Base-by-base conservation (phyloP, 2,797 vertebrate genomes). In the Pterois miles region DNA sequence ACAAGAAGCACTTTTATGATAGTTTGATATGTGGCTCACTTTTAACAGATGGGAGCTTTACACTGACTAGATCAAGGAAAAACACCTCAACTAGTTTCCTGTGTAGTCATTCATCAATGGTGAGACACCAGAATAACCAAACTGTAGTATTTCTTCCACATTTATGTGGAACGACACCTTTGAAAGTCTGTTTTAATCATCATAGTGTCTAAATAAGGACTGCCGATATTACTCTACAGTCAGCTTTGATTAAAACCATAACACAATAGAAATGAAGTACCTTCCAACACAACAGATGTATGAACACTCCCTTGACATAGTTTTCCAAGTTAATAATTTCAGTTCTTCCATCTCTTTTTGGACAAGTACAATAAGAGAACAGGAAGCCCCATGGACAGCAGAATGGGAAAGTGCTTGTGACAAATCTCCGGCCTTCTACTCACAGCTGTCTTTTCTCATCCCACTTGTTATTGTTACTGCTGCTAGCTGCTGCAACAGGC, bases 371-470 rank as follows among this genome's bases (percentile, higher is more conserved):
- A 40, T 36, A 13, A 72, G 50, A 64, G 38, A 66, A 73, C 86
- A 64, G 79, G 76, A 87, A 84, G 79, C 56, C 40, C 2, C 4
- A 62, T 54, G 70, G 57, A 84, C 18, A 52, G 63, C 60, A 63
- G 62, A 81, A 52, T 65, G 70, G 80, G 65, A 85, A 76, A 77
- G 27, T 1, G 7, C 52, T 78, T 71, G 36, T 69, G 71, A 86
- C 80, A 83, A 67, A 71, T 81, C 66, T 82, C 40, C 4, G n/a
- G 67, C 83, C 80, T 68, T 85, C 80, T 71, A 59, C 87, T 58
- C 78, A 83, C 92, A 93, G 92, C 92, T 94, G 93, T 92, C 89
- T 84, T 69, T 73, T 82, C 80, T 90, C 84, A 77, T 90, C 86
- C 67, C 33, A 12, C 63, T 80, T 91, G 89, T 93, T 93, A 80